phyloP scores from a whole-genome alignment of 2,797 vertebrate genomes.

The Thunnus albacares region DNA sequence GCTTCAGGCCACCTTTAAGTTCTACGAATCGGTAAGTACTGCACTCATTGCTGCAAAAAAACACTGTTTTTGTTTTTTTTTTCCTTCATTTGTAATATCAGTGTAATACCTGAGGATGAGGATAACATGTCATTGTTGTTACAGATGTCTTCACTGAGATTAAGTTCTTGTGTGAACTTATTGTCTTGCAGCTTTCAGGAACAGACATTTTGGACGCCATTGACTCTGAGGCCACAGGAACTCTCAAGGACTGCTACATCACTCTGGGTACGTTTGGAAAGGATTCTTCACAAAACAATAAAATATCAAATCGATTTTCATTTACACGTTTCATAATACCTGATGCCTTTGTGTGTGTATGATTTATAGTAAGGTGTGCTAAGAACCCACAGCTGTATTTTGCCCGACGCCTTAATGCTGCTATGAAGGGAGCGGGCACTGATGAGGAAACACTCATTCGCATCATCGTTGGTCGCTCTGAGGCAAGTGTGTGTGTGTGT shows the following conservation, averaged over 20 bases:
- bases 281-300: background rate
- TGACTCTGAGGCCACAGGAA: constrained; percentile 84
- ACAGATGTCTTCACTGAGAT: background rate
- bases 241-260: constrained; percentile 87
- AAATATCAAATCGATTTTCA: background rate
- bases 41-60: too few relatives aligned
- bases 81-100: background rate
- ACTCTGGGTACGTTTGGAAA: constrained; percentile 78
- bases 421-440: constrained; percentile 86
- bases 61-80: background rate
- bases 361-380: constrained; percentile 84
- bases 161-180: background rate
- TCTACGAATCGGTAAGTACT: constrained; percentile 90
- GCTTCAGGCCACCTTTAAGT: constrained; percentile 94
- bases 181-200: constrained; percentile 82
- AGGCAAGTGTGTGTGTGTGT: constrained; percentile 74
- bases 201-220: constrained; percentile 87
- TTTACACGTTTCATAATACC: background rate
- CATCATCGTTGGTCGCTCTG: constrained; percentile 85
- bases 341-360: constrained; percentile 30
- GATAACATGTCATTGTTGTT: background rate
- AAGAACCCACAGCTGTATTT: constrained; percentile 89
- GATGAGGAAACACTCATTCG: constrained; percentile 88
- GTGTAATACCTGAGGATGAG: too few relatives aligned
- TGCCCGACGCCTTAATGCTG: constrained; percentile 86